Percentiles rank a stretch among this genome's conserved stretches.
Conservation (phyloP, 2,113 vertebrate genomes). For the Charina bottae region DNA sequence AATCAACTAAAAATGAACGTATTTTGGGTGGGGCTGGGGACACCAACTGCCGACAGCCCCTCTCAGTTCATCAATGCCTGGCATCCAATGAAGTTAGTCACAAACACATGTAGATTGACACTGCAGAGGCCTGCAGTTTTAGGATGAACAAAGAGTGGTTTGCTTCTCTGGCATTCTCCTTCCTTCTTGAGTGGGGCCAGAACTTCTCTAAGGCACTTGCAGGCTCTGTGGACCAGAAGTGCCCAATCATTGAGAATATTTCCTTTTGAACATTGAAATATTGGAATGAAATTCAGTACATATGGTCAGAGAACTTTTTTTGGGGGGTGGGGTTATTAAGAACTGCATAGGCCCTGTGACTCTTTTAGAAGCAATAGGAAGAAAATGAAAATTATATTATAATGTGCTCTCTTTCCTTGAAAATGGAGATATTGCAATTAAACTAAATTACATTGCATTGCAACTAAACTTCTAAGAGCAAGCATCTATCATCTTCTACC, state of each 20-base stretch:
- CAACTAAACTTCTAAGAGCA: not conserved
- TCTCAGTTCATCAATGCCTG: not conserved
- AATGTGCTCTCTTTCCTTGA: not conserved
- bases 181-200: not conserved
- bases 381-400: not conserved
- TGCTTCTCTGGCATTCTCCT: not conserved
- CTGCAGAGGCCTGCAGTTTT: not conserved
- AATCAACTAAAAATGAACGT: not conserved
- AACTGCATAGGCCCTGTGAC: not conserved
- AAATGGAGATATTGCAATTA: conserved; percentile 1
- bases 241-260: not conserved
- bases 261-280: not conserved
- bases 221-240: not conserved
- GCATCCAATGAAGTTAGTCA: not conserved
- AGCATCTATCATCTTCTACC: not conserved
- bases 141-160: not conserved
- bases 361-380: not conserved
- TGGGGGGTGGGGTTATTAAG: not conserved
- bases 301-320: not conserved
- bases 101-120: not conserved
- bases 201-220: not conserved
- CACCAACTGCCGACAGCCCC: not conserved
- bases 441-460: not conserved
- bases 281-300: not conserved
- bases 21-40: not conserved